These are phyloP conservation scores for Drosophila robusta DNA, from an alignment of 2,888 invertebrate genomes.

Conservation along the genomic window DNA sequence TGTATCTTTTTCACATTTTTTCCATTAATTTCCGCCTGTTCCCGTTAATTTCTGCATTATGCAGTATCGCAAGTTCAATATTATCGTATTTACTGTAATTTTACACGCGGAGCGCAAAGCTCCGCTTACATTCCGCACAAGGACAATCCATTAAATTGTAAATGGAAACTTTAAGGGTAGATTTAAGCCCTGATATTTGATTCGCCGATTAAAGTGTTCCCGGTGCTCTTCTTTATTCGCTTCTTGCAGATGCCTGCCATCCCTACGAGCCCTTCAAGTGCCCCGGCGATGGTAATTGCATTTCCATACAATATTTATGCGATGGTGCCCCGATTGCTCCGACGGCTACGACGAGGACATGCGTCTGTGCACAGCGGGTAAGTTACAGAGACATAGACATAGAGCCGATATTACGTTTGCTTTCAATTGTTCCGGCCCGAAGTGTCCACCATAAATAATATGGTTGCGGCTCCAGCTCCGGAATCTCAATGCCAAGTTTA, in stretches of 20 bases:
- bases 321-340: slow-evolving; percentile 97
- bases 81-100: too few relatives aligned
- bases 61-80: too few relatives aligned
- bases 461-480: slow-evolving; percentile 15
- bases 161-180: background rate
- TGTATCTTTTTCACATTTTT: too few relatives aligned
- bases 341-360: slow-evolving; percentile 98
- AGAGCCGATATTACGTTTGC: background rate
- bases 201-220: slow-evolving; percentile 7
- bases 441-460: slow-evolving; percentile 24
- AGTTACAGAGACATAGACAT: slow-evolving; percentile 63
- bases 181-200: background rate
- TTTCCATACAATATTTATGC: slow-evolving; percentile 98
- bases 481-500: slow-evolving; percentile 29
- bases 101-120: background rate
- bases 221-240: slow-evolving; percentile 6
- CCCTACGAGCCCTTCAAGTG: slow-evolving; percentile 99
- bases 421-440: slow-evolving; percentile 9
- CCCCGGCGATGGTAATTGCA: slow-evolving; percentile 96
- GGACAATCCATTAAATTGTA: background rate
- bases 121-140: background rate
- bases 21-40: too few relatives aligned
- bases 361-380: slow-evolving; percentile 97
- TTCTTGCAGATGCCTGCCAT: slow-evolving; percentile 90
- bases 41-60: too few relatives aligned